phyloP scores from a whole-genome alignment of 2,113 vertebrate genomes.

The Solea solea region DNA sequence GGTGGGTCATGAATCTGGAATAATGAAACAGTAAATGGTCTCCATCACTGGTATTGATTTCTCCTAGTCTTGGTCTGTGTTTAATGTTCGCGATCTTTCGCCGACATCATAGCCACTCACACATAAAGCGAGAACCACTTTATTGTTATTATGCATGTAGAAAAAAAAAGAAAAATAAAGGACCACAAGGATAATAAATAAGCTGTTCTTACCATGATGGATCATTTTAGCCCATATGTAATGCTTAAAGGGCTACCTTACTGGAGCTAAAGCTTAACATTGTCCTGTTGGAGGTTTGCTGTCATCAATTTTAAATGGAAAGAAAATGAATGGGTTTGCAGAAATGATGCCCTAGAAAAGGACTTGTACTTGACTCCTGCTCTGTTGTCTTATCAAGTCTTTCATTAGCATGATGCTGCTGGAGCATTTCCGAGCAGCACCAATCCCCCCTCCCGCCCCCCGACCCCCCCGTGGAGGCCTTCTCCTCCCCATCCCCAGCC shows the following conservation, averaged over 20 bases:
- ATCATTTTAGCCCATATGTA: slow-evolving; percentile 30
- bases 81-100: slow-evolving; percentile 68
- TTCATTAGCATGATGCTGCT: slow-evolving; percentile 71
- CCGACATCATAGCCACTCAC: slow-evolving; percentile 26
- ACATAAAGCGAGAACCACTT: slow-evolving; percentile 29
- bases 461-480: slow-evolving; percentile 65
- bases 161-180: slow-evolving; percentile 15
- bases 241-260: slow-evolving; percentile 19
- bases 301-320: slow-evolving; percentile 55
- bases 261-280: slow-evolving; percentile 28
- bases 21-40: slow-evolving; percentile 77
- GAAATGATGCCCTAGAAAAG: slow-evolving; percentile 54
- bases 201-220: slow-evolving; percentile 14
- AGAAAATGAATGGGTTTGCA: slow-evolving; percentile 50
- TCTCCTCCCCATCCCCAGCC: slow-evolving; percentile 59
- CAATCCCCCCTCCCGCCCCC: neutral
- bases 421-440: slow-evolving; percentile 54
- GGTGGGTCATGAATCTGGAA: slow-evolving; percentile 77
- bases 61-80: slow-evolving; percentile 45
- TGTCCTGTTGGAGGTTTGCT: slow-evolving; percentile 32
- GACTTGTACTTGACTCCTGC: slow-evolving; percentile 66
- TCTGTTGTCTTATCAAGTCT: slow-evolving; percentile 63
- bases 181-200: neutral
- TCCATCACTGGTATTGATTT: slow-evolving; percentile 77
- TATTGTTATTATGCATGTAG: slow-evolving; percentile 19